These are phyloP conservation scores for Octodon degus DNA, from an alignment of 2,113 vertebrate genomes.

Conservation along the genomic window DNA sequence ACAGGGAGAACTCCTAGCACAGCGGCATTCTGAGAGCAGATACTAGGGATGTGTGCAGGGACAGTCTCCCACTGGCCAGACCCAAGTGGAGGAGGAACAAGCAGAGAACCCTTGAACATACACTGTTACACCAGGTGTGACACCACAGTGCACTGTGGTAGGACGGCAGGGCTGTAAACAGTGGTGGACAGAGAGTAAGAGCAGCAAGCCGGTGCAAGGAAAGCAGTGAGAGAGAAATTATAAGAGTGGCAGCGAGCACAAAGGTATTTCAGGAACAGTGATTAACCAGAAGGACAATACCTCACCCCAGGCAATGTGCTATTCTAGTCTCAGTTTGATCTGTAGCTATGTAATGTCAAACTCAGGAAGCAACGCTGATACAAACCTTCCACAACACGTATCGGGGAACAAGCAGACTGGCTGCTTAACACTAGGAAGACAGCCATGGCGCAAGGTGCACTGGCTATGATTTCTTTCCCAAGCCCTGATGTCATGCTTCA, in stretches of 20 bases:
- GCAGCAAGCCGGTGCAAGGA: neutral
- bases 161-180: neutral
- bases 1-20: neutral
- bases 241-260: neutral
- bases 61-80: neutral
- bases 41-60: neutral
- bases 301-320: slow-evolving; percentile 40
- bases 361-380: neutral
- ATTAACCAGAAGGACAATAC: slow-evolving; percentile 38
- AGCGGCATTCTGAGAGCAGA: neutral
- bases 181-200: neutral
- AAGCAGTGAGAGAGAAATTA: slow-evolving; percentile 18
- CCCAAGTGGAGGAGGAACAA: neutral
- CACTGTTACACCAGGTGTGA: too few relatives aligned
- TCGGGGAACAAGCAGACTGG: neutral
- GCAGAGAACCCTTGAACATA: neutral
- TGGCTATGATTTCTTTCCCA: neutral
- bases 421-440: neutral
- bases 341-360: neutral
- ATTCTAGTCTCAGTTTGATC: slow-evolving; percentile 53
- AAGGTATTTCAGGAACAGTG: slow-evolving; percentile 53
- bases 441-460: neutral
- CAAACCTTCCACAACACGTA: neutral
- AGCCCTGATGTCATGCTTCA: neutral
- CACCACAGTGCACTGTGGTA: neutral